Evolutionary conservation across 35 echinoderm and acorn worm species (phyloP).

Genomic region (Ophiothrix spiculata): DNA sequence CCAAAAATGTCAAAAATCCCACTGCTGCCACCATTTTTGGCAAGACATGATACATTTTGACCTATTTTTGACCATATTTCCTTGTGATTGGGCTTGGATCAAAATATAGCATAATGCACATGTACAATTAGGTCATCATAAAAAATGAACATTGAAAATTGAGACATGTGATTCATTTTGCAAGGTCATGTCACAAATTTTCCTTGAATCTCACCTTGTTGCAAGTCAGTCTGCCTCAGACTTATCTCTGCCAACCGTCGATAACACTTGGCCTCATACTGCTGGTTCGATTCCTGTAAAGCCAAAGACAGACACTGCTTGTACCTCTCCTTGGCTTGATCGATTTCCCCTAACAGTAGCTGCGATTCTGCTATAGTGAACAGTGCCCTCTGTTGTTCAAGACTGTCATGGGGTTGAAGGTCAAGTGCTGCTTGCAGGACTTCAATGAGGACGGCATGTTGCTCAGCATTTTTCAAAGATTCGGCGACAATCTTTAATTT

Average conservation of each 20-base stretch:
- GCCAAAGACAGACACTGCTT: conserved; percentile 53
- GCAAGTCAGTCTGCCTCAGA: conserved; percentile 37
- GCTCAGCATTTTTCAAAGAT: conserved; percentile 30
- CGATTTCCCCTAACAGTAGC: conserved; percentile 28
- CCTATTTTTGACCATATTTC: no score
- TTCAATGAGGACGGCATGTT: conserved; percentile 57
- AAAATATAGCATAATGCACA: no score
- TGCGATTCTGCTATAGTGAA: conserved; percentile 46
- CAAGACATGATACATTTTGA: no score
- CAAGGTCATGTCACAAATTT: no score
- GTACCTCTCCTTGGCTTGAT: conserved; percentile 64
- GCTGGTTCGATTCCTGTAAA: conserved; percentile 42
- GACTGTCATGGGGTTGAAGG: conserved; percentile 32
- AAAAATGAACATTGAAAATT: no score
- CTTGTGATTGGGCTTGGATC: no score
- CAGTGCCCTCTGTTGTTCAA: conserved; percentile 39
- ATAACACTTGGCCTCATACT: conserved; percentile 63
- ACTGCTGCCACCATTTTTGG: no score
- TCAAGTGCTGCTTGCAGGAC: conserved; percentile 66
- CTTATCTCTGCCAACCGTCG: conserved; percentile 58
- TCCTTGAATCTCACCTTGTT: conserved; percentile 49
- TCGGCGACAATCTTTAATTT: conserved; percentile 66
- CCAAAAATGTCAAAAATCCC: no score
- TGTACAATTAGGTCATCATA: no score
- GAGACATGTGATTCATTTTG: no score